Conservation (phyloP, 2,888 invertebrate genomes). For the Eupithecia centaureata region DNA sequence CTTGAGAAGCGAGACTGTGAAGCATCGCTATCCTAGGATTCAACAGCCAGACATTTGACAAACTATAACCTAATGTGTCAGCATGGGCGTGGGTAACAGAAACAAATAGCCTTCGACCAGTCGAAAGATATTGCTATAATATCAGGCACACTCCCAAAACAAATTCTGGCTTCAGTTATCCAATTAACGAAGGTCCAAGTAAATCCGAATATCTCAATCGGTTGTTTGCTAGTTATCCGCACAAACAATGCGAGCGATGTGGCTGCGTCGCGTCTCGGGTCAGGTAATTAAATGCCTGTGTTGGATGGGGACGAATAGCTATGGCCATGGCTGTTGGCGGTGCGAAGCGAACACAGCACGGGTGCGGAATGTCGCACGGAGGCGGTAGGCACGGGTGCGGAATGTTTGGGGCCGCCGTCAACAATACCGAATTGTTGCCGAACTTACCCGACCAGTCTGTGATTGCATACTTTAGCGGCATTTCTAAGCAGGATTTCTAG, state of each 20-base stretch:
- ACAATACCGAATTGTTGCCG: constrained; percentile 69
- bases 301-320: constrained; percentile 57
- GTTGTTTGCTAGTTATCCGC: constrained; percentile 67
- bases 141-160: constrained; percentile 4
- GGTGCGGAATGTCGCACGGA: constrained; percentile 54
- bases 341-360: no score
- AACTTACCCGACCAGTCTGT: constrained; percentile 53
- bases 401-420: constrained; percentile 46
- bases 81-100: neutral
- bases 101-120: neutral
- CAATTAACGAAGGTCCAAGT: constrained; percentile 35
- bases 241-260: constrained; percentile 73
- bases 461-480: constrained; percentile 11
- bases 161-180: constrained; percentile 41
- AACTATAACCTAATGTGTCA: no score
- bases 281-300: constrained; percentile 82
- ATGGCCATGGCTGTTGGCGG: constrained; percentile 46
- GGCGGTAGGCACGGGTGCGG: constrained; percentile 46
- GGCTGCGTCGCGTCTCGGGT: constrained; percentile 54
- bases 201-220: constrained; percentile 47
- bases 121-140: neutral
- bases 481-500: constrained; percentile 1
- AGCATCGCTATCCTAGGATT: neutral
- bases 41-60: no score
- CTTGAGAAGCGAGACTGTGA: neutral